Base-by-base conservation (phyloP, 2,888 invertebrate genomes). In the Synergus umbraculus region DNA sequence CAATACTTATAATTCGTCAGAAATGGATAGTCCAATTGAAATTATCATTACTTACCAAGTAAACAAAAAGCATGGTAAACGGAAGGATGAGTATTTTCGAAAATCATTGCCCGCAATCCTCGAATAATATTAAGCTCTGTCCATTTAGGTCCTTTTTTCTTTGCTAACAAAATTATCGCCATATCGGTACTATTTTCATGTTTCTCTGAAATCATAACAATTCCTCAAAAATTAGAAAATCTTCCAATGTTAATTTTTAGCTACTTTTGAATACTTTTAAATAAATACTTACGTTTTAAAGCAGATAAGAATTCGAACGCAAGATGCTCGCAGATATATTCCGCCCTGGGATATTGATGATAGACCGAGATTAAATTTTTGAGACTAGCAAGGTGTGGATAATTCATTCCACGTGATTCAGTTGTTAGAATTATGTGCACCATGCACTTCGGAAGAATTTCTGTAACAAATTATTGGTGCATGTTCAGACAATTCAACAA, bases 111-210 rank as follows among this genome's bases (percentile, higher is more conserved):
- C 76, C 89, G 81, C 15, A 92, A 77, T 77, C 83, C 82, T 18
- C 83, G 77, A 73, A 92, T 85, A 22, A 93, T 87, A 86, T 93
- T 90, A n/a, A 90, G 86, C 76, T 90, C 87, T 3, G 92, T 87
- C 93, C 93, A 93, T 12, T 84, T 83, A 0, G 88, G 81, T 2
- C 92, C 91, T 84, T 91, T 88, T 84, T 89, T 91, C 84, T 93
- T 93, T 13, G 92, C 90, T 63, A 92, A 84, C 18, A 93, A 84
- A 78, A 92, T 86, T 77, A 93, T 85, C n/a, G 89, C 88, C 4
- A 87, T 86, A 78, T 89, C 85, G 9, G 89, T 58, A 54, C 87
- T 84, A 46, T 79, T 84, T 7, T 83, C 63, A 76, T 85, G 85
- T 44, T 86, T 87, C 73, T 82, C 90, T 88, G 63, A 60, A 85